Percentiles rank a stretch among this genome's conserved stretches.
Conservation (phyloP, 2,113 vertebrate species). For the Dipodomys spectabilis region DNA sequence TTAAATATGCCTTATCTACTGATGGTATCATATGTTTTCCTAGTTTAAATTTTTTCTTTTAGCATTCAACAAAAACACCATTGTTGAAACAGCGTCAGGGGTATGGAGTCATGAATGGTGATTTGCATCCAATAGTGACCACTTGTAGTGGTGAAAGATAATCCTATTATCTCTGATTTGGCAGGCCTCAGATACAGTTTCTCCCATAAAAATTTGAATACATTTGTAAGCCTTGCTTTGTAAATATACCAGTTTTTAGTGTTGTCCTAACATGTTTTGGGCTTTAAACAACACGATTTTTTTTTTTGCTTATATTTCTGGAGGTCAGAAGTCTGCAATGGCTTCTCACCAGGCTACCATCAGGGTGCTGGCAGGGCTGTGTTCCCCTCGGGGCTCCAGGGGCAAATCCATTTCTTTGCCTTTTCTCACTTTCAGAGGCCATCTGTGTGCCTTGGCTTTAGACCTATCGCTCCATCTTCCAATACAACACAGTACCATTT, state of each 20-base stretch:
- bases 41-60: slow-evolving; percentile 22
- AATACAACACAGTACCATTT: neutral
- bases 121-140: slow-evolving; percentile 12
- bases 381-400: no score
- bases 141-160: neutral
- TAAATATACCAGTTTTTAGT: neutral
- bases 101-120: neutral
- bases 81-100: neutral
- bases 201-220: neutral
- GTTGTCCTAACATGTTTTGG: neutral
- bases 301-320: neutral
- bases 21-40: neutral
- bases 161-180: neutral
- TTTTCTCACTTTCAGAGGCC: neutral
- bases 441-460: neutral
- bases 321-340: neutral
- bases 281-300: neutral
- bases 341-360: neutral
- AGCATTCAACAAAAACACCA: slow-evolving; percentile 24
- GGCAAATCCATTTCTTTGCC: neutral
- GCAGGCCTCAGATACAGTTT: neutral
- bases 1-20: slow-evolving; percentile 13
- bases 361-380: no score
- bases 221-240: neutral
- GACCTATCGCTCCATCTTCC: neutral